Conservation (phyloP, 2,888 invertebrate species). For the Helicoverpa assulta region DNA sequence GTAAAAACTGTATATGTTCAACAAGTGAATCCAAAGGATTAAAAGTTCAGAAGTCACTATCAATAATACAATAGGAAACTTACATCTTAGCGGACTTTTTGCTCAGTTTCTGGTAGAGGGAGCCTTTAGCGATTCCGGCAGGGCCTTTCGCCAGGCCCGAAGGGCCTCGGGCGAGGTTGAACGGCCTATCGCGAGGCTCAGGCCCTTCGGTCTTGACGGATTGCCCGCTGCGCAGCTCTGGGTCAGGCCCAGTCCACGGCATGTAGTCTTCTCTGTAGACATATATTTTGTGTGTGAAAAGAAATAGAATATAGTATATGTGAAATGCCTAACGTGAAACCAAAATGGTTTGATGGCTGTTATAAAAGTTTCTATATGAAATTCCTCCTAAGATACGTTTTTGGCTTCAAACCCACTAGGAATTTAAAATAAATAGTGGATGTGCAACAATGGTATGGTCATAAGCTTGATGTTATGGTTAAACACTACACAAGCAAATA, state of each 20-base stretch:
- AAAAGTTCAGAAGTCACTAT: too few relatives aligned
- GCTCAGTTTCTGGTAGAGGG: slow-evolving; percentile 93
- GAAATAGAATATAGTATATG: background rate
- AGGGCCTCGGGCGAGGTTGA: slow-evolving; percentile 91
- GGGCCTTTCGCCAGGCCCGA: slow-evolving; percentile 93
- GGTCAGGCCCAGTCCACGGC: slow-evolving; percentile 95
- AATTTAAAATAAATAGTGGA: too few relatives aligned
- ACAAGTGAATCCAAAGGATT: too few relatives aligned
- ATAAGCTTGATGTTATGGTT: too few relatives aligned
- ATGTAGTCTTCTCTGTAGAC: slow-evolving; percentile 93
- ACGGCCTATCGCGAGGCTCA: slow-evolving; percentile 75
- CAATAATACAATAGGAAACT: slow-evolving; percentile 51
- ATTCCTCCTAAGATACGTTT: too few relatives aligned
- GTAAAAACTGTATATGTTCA: too few relatives aligned
- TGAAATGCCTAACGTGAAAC: background rate
- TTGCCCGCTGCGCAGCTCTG: slow-evolving; percentile 89
- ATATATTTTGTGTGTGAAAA: background rate
- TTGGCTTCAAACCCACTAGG: too few relatives aligned
- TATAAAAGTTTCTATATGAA: background rate
- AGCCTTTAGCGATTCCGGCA: slow-evolving; percentile 94
- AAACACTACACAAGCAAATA: too few relatives aligned
- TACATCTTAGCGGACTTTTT: slow-evolving; percentile 84
- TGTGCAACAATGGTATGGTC: too few relatives aligned
- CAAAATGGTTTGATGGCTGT: background rate
- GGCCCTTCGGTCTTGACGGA: slow-evolving; percentile 90